Percentiles rank a stretch among this genome's conserved stretches.
These are phyloP conservation scores for Stegostoma tigrinum DNA, from an alignment of 2,113 vertebrate species.

Conservation along the genomic window DNA sequence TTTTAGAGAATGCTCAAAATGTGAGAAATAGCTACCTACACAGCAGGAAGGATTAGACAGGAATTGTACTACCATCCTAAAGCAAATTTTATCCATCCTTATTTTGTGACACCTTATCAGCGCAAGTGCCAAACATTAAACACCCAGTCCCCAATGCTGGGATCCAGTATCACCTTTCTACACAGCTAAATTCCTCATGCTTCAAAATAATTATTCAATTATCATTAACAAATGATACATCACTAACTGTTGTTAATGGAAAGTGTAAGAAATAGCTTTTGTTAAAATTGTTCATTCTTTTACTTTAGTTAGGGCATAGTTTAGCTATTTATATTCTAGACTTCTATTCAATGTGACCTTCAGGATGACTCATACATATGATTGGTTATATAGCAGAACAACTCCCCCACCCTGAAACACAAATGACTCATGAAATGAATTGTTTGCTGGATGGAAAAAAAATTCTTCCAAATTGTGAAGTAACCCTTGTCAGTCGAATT, in stretches of 20 bases:
- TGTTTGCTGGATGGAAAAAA: constrained; percentile 1
- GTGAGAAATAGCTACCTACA: neutral
- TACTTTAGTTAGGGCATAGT: neutral
- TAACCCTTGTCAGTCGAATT: neutral
- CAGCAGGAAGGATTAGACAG: neutral
- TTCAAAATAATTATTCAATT: neutral
- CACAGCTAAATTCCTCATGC: neutral
- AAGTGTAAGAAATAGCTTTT: neutral
- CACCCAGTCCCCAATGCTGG: neutral
- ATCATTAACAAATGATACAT: neutral
- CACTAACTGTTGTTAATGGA: neutral
- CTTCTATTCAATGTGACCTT: constrained; percentile 17
- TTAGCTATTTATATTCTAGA: neutral
- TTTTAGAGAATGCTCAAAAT: neutral
- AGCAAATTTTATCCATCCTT: neutral
- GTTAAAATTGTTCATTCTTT: neutral
- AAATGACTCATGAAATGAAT: constrained; percentile 14
- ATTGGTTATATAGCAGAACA: constrained; percentile 3
- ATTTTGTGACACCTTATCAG: neutral
- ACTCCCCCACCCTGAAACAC: neutral
- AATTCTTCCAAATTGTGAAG: neutral
- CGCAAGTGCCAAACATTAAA: neutral
- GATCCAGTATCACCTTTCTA: neutral
- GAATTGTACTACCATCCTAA: neutral
- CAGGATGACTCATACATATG: neutral